Evolutionary conservation across 2,113 vertebrate genomes (phyloP).

Genomic region (Lichenostomus cassidix): DNA sequence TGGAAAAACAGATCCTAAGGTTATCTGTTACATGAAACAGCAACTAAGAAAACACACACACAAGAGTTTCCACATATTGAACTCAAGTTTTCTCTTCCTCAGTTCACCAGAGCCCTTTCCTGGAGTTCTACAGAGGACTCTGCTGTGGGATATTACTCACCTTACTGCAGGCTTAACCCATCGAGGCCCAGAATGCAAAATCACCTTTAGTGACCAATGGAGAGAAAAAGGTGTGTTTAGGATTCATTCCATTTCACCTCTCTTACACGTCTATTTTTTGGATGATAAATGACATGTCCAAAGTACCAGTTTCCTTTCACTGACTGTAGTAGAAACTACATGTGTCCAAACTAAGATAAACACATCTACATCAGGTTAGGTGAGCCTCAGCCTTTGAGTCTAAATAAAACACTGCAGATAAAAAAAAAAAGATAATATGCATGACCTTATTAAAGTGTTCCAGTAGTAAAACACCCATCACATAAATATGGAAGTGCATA

Average conservation of each 20-base stretch:
- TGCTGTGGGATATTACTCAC: not conserved
- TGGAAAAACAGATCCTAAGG: not conserved
- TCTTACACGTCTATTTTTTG: not conserved
- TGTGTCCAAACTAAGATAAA: not conserved
- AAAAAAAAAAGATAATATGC: not conserved
- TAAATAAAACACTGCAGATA: not conserved
- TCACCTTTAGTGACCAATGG: not conserved
- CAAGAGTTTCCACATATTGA: not conserved
- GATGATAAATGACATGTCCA: not conserved
- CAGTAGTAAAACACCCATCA: not conserved
- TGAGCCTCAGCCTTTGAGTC: not conserved
- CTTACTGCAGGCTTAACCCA: not conserved
- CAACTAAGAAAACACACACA: not conserved
- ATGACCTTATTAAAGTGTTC: not conserved
- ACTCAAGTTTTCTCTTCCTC: not conserved
- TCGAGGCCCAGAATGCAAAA: not conserved
- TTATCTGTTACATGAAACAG: not conserved
- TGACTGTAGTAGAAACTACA: not conserved
- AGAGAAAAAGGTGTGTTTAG: not conserved
- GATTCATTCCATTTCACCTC: not conserved
- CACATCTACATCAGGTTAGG: not conserved
- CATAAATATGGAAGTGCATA: slow-evolving; percentile 1
- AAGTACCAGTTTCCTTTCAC: not conserved
- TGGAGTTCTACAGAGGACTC: not conserved
- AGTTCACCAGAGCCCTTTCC: not conserved